phyloP scores from a whole-genome alignment of 1,140 invertebrate genomes.

The Samia ricini region DNA sequence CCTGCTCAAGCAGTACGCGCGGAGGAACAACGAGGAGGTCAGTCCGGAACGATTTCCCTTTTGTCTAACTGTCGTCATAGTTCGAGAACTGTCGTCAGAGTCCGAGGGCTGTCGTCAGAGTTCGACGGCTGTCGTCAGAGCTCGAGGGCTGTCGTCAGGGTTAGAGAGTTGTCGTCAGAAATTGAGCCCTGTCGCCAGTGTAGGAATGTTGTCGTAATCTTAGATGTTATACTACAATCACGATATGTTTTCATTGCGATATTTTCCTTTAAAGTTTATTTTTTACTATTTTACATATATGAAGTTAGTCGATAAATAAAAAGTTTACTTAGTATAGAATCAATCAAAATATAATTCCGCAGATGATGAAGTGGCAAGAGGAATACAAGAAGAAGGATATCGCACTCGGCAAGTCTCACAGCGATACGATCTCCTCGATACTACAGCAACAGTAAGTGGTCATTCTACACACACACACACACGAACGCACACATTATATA shows the following conservation, averaged over 20 bases:
- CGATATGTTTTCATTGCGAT: not conserved
- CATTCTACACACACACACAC: not conserved
- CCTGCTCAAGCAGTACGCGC: constrained; percentile 27
- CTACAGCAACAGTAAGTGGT: constrained; percentile 77
- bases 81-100: not conserved
- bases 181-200: no score
- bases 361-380: constrained; percentile 73
- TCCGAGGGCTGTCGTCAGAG: no score
- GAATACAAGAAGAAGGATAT: constrained; percentile 73
- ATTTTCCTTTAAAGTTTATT: no score
- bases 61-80: not conserved
- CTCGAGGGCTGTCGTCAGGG: no score
- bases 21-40: constrained; percentile 29
- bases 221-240: not conserved
- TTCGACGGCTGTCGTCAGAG: no score
- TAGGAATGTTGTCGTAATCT: not conserved
- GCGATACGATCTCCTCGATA: constrained; percentile 74
- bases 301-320: no score
- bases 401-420: constrained; percentile 72
- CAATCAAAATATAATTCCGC: constrained; percentile 15
- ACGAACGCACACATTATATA: no score
- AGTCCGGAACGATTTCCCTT: not conserved
- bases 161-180: no score
- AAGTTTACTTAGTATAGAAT: no score
- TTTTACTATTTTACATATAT: no score